Conservation (phyloP, 2,113 vertebrate species). For the Dolichallabes microphthalmus region DNA sequence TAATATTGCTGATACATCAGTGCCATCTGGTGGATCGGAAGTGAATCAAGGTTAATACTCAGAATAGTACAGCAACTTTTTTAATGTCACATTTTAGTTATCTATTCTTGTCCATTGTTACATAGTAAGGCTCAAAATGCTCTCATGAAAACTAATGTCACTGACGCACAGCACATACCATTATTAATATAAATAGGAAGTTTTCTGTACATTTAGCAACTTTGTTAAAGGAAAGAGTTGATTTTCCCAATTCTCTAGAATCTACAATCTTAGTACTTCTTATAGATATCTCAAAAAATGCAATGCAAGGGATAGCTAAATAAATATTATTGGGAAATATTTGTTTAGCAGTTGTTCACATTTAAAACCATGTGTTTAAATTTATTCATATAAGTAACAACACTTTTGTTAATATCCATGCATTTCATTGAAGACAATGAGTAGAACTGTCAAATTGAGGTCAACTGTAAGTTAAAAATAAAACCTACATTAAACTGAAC, state of each 20-base stretch:
- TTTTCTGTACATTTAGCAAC: constrained; percentile 50
- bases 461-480: neutral
- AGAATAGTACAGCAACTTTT: constrained; percentile 3
- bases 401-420: neutral
- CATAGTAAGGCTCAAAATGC: constrained; percentile 47
- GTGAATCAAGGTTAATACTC: constrained; percentile 50
- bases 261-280: constrained; percentile 51
- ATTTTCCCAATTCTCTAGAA: constrained; percentile 52
- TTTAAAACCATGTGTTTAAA: neutral
- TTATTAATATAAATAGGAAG: constrained; percentile 57
- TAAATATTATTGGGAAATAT: constrained; percentile 47
- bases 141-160: constrained; percentile 50
- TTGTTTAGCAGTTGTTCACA: constrained; percentile 8
- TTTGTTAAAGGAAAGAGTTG: constrained; percentile 43
- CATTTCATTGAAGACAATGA: neutral
- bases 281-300: constrained; percentile 39
- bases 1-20: constrained; percentile 47
- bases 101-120: constrained; percentile 56
- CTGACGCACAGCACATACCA: constrained; percentile 61
- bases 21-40: constrained; percentile 52
- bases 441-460: neutral
- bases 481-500: neutral
- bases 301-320: constrained; percentile 56
- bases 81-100: constrained; percentile 50
- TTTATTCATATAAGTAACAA: neutral